phyloP scores from a whole-genome alignment of 2,888 invertebrate species.

The Pristionchus japonicus region DNA sequence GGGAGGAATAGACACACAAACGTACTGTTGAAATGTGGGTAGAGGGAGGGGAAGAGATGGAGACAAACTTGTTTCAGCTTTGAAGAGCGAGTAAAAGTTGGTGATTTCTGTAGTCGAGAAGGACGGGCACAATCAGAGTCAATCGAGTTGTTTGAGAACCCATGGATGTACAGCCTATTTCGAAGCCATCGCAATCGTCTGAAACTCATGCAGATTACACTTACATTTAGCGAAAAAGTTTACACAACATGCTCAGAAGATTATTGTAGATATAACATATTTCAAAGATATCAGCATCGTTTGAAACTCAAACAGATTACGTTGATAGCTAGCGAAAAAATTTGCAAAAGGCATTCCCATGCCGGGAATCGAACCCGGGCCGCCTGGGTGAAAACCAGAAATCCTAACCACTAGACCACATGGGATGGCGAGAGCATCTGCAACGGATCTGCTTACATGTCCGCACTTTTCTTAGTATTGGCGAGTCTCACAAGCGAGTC shows the following conservation, averaged over 20 bases:
- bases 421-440: slow-evolving; percentile 36
- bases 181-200: background rate
- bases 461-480: no score
- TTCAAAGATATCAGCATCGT: no score
- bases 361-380: slow-evolving; percentile 69
- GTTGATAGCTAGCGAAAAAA: no score
- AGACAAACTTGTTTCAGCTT: slow-evolving; percentile 25
- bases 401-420: slow-evolving; percentile 68
- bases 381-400: slow-evolving; percentile 66
- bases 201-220: background rate
- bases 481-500: no score
- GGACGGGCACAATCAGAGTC: background rate
- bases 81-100: slow-evolving; percentile 13
- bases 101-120: background rate
- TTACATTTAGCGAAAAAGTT: background rate
- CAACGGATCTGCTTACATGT: no score
- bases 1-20: slow-evolving; percentile 10
- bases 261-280: no score
- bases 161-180: background rate
- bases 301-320: no score
- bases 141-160: background rate
- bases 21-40: slow-evolving; percentile 1
- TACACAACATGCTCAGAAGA: no score
- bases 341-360: slow-evolving; percentile 47
- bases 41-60: slow-evolving; percentile 13